phyloP scores from a whole-genome alignment of 2,113 vertebrate species.

The Cololabis saira region DNA sequence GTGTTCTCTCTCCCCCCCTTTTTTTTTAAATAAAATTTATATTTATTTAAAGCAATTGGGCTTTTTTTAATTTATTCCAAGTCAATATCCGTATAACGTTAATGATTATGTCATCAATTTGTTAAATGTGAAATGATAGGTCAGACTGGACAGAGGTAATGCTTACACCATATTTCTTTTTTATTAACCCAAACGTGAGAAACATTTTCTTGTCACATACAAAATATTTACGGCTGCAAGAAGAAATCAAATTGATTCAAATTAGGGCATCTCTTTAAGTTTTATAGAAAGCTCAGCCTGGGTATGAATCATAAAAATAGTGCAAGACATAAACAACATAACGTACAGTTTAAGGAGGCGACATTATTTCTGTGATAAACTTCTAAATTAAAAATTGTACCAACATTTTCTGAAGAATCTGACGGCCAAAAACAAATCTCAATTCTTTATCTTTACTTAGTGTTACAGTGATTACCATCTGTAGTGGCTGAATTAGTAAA shows the following conservation, averaged over 20 bases:
- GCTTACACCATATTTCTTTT: constrained; percentile 15
- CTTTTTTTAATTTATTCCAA: constrained; percentile 42
- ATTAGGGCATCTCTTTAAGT: constrained; percentile 3
- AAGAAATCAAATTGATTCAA: background rate
- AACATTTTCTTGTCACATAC: constrained; percentile 15
- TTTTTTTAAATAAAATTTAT: constrained; percentile 99
- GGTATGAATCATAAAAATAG: constrained; percentile 5
- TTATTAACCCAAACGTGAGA: constrained; percentile 53
- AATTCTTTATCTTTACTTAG: too few species aligned
- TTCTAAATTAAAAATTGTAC: background rate
- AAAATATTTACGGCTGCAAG: constrained; percentile 7
- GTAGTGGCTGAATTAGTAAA: background rate
- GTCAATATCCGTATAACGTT: constrained; percentile 36
- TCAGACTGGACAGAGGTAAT: constrained; percentile 1
- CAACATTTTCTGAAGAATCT: too few species aligned
- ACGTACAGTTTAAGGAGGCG: constrained; percentile 10
- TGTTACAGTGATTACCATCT: background rate
- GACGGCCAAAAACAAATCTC: too few species aligned
- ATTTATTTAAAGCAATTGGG: constrained; percentile 98
- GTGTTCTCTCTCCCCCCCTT: constrained; percentile 85
- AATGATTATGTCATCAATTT: background rate
- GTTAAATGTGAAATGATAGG: constrained; percentile 1
- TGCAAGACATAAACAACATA: background rate
- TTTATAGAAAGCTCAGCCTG: background rate
- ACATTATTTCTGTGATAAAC: background rate